Evolutionary conservation across 2,797 vertebrate genomes (phyloP).

Genomic region (Melanogrammus aeglefinus): DNA sequence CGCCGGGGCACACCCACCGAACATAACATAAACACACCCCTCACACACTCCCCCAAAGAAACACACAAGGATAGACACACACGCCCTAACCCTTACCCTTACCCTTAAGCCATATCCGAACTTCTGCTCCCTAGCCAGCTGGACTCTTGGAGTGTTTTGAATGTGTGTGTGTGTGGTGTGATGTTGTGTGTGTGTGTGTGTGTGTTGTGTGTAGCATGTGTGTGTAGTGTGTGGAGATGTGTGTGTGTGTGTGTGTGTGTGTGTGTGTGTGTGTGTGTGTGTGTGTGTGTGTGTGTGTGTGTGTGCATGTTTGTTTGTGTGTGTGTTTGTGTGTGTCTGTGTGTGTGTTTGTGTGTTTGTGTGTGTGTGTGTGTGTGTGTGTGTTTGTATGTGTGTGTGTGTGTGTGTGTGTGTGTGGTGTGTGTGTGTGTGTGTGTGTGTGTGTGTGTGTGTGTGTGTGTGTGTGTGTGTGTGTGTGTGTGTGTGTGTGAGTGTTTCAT

Average conservation of each 20-base stretch:
- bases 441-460: conserved; percentile 8
- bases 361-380: conserved; percentile 4
- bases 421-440: conserved; percentile 14
- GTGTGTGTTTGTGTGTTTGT: background rate
- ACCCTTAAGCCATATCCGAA: no score
- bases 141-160: no score
- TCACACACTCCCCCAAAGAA: no score
- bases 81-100: no score
- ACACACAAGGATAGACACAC: no score
- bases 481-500: background rate
- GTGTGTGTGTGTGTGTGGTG: background rate
- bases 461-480: background rate
- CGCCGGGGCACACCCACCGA: no score
- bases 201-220: background rate
- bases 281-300: conserved; percentile 3
- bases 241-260: conserved; percentile 9
- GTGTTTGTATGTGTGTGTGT: background rate
- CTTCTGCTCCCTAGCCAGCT: no score
- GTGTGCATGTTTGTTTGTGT: background rate
- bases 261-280: conserved; percentile 14
- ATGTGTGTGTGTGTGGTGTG: conserved; percentile 19
- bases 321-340: conserved; percentile 15
- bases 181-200: background rate
- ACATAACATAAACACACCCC: no score
- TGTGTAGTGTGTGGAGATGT: conserved; percentile 10